Conservation (phyloP, 2,888 invertebrate genomes). For the Heliconius ismenius region DNA sequence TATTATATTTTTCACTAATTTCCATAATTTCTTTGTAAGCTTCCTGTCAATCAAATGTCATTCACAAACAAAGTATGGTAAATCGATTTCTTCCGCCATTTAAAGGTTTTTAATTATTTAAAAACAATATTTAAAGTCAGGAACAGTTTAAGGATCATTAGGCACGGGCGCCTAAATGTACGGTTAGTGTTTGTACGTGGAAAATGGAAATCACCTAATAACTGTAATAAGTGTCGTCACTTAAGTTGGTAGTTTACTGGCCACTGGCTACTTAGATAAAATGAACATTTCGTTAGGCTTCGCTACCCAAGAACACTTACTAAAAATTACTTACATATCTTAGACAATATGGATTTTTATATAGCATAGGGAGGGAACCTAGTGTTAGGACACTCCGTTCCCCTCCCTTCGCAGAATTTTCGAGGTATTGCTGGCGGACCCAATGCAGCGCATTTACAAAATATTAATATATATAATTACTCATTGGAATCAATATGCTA, state of each 20-base stretch:
- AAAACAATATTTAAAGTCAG: constrained; percentile 11
- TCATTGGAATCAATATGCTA: neutral
- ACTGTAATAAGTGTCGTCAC: neutral
- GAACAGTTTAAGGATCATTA: constrained; percentile 13
- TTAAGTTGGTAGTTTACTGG: neutral
- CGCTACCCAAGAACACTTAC: too few species aligned
- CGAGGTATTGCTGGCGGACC: too few species aligned
- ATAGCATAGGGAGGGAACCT: too few species aligned
- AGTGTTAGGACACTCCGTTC: too few species aligned
- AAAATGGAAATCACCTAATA: neutral
- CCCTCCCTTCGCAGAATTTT: too few species aligned
- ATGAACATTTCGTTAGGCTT: too few species aligned
- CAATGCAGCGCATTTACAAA: too few species aligned
- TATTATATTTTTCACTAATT: constrained; percentile 2
- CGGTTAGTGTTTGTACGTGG: neutral
- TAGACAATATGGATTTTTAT: too few species aligned
- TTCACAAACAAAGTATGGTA: neutral
- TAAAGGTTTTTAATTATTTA: constrained; percentile 10
- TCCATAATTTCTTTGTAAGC: constrained; percentile 12
- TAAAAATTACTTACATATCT: too few species aligned
- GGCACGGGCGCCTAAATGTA: neutral
- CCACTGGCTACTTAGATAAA: neutral
- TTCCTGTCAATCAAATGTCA: constrained; percentile 10
- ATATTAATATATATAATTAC: too few species aligned
- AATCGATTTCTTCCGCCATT: constrained; percentile 20